Base-by-base conservation (phyloP, 2,888 invertebrate genomes). In the Eupithecia dodoneata region DNA sequence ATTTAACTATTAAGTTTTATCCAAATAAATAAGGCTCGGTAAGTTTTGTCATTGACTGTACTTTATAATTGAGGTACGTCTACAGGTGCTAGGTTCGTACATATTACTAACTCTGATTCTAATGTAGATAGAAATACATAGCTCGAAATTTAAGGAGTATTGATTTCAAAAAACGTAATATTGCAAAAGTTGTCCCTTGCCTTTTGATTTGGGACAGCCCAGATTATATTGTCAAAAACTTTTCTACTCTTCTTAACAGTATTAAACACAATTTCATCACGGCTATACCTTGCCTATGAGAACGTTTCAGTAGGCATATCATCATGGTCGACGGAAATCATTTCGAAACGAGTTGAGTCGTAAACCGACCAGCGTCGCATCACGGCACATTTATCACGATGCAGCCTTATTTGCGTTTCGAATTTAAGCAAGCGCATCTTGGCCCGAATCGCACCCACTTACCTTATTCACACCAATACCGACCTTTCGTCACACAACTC, bases 371-470 rank as follows among this genome's bases (percentile, higher is more conserved):
- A 63, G 30, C 10, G 2, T 73, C 79, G 77, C 79, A 80, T 81
- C 80, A 85, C 86, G 85, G 87, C 87, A 86, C 85, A 87, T 86
- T 87, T 87, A 88, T 85, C 85, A 86, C 84, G 84, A 82, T 83
- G 83, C 85, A 85, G 82, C 83, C 80, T 83, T 90, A 86, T 89
- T 89, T 89, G 87, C 84, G 82, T 87, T 87, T 87, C 85, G 82
- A 88, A 88, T 89, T 89, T 86, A 86, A 88, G 82, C 83, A 81
- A 79, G 83, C 85, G 85, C 86, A 86, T 85, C 86, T 85, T 78
- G 79, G 83, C 81, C 81, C 80, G 78, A 77, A 80, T 78, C 77
- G 80, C 76, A 76, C 76, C 79, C 80, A 81, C 82, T 80, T 80
- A 81, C 82, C 82, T 80, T 80, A 81, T 81, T 30, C 63, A 63